Base-by-base conservation (phyloP, 2,797 vertebrate genomes). In the Microctenopoma stevenorrisi region DNA sequence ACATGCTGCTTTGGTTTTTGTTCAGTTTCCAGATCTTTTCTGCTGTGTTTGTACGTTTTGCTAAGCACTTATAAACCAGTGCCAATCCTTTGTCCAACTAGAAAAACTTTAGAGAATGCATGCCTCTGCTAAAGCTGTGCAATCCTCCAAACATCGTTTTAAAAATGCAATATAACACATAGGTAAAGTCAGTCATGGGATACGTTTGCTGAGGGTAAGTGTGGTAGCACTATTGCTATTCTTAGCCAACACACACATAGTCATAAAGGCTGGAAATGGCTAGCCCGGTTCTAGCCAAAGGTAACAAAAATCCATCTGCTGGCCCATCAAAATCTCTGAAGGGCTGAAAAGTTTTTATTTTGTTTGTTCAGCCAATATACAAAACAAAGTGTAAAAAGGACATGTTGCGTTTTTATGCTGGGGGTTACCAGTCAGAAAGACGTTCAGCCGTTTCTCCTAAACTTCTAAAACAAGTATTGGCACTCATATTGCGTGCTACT, bases 41-140 rank as follows among this genome's bases (percentile, higher is more conserved):
- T 85, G 69, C 73, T 72, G 71, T 12, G 16, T 79, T 15, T 48
- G 72, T 75, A 74, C 59, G 22, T 76, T 84, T 50, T 38, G 40
- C 53, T 59, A 47, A 76, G 58, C 59, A 53, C 18, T 62, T 22
- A 48, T 63, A 58, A 51, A 78, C 28, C 42, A 26, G 26, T 14
- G 42, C 25, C 48, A 68, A 64, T 63, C 26, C 33, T 48, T 67
- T 67, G 70, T 63, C 8, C 58, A 57, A 49, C 18, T 58, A 6
- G 25, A 55, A 54, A 60, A 43, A 12, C 67, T 40, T 59, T 6
- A 40, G 53, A 61, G 33, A 60, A 28, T 35, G 8, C 10, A 44
- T 15, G 4, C 12, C 30, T 58, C 57, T 59, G 53, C 72, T 35
- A 65, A 49, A 14, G 47, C 49, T 50, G 12, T 14, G 11, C 15